Evolutionary conservation across 2,113 vertebrate species (phyloP).

Genomic region (Gallinago undulata): DNA sequence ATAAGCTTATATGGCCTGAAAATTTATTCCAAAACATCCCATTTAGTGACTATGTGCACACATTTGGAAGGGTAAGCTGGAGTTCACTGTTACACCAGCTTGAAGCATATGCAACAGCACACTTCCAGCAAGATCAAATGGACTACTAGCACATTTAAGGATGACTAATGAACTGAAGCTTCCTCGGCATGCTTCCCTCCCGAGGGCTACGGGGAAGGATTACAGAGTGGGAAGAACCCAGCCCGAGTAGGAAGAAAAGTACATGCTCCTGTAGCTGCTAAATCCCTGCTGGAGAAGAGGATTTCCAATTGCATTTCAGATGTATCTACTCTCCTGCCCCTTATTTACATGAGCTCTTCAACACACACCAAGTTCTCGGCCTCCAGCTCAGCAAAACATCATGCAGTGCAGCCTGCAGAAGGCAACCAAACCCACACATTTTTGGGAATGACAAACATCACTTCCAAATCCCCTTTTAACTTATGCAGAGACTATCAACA

Average conservation of each 20-base stretch:
- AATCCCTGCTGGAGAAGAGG: neutral
- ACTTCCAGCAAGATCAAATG: neutral
- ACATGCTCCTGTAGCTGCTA: neutral
- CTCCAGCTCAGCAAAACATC: neutral
- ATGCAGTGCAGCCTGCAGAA: neutral
- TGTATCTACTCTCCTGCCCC: fast-evolving
- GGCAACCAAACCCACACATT: neutral
- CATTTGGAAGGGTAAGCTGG: neutral
- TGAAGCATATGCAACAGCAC: neutral
- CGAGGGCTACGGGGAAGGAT: neutral
- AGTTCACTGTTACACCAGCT: neutral
- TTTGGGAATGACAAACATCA: neutral
- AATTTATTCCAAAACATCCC: neutral
- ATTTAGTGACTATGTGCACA: neutral
- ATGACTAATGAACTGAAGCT: neutral
- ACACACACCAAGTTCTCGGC: neutral
- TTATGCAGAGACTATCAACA: neutral
- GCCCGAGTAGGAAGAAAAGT: neutral
- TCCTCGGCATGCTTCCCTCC: neutral
- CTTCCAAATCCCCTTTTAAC: neutral
- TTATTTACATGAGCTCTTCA: neutral
- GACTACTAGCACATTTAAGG: neutral
- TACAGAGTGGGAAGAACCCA: neutral
- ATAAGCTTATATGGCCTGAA: neutral
- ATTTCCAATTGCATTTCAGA: neutral